Conservation (phyloP, 64 coral and sea anemone species). For the Trachythela sp. region DNA sequence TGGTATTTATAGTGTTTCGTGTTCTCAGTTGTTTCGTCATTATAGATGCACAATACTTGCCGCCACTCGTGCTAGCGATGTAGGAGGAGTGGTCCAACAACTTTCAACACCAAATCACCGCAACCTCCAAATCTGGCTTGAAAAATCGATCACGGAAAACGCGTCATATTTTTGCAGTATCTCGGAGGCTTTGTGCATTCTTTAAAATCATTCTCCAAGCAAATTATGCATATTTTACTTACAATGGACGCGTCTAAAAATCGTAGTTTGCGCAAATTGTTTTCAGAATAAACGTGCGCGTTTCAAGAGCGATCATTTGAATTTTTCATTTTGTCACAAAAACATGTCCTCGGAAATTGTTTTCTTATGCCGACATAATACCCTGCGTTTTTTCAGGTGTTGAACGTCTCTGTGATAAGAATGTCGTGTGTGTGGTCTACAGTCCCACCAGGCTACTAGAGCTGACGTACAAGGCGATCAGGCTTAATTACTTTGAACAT, state of each 20-base stretch:
- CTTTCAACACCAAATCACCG: conserved; percentile 1
- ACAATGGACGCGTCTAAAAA: not conserved
- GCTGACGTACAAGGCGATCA: conserved; percentile 1
- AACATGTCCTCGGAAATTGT: conserved; percentile 26
- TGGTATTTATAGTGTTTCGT: not conserved
- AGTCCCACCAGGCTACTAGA: not conserved
- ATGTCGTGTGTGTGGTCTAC: conserved; percentile 13
- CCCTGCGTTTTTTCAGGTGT: conserved; percentile 21
- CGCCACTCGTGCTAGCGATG: not conserved
- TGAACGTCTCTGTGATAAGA: conserved; percentile 4
- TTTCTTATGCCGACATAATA: conserved; percentile 27
- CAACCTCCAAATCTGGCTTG: not conserved
- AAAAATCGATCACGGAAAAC: not conserved
- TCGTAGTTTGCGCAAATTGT: not conserved
- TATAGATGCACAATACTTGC: not conserved
- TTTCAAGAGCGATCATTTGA: not conserved
- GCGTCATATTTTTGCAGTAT: not conserved
- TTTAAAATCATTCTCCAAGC: not conserved
- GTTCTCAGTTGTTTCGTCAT: not conserved
- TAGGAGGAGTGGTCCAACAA: not conserved
- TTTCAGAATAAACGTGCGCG: not conserved
- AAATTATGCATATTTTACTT: not conserved
- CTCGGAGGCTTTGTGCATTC: not conserved
- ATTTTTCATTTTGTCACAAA: not conserved
- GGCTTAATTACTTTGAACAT: not conserved